Percentiles rank a stretch among this genome's conserved stretches.
These are phyloP conservation scores for Lasioglossum calceatum DNA, from an alignment of 2,888 invertebrate species.

Conservation along the genomic window DNA sequence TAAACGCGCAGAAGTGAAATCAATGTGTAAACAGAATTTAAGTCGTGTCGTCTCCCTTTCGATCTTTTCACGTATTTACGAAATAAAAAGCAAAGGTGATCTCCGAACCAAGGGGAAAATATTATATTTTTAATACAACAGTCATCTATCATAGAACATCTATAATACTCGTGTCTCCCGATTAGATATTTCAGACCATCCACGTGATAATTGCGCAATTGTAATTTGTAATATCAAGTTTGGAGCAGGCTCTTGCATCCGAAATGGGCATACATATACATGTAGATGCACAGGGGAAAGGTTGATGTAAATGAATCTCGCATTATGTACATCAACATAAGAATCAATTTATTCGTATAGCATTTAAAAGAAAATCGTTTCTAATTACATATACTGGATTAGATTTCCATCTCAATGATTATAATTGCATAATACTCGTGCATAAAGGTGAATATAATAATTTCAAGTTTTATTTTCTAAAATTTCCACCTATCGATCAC, in stretches of 20 bases:
- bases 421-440: background rate
- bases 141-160: background rate
- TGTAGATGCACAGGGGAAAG: background rate
- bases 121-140: background rate
- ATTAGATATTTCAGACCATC: background rate
- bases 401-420: background rate
- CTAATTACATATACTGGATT: constrained; percentile 1
- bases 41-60: background rate
- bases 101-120: background rate
- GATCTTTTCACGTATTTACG: background rate
- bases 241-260: background rate
- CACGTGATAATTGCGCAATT: constrained; percentile 8
- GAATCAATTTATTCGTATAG: constrained; percentile 44
- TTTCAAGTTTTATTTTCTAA: constrained; percentile 15
- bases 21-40: background rate
- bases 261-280: background rate
- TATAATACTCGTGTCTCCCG: no score
- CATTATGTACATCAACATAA: background rate
- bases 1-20: background rate
- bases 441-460: background rate
- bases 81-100: background rate
- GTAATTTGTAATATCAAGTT: constrained; percentile 15
- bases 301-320: constrained; percentile 7
- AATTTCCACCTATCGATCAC: constrained; percentile 11
- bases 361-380: background rate